phyloP scores from a whole-genome alignment of 2,797 vertebrate genomes.

The Sphenopsis melanotis region DNA sequence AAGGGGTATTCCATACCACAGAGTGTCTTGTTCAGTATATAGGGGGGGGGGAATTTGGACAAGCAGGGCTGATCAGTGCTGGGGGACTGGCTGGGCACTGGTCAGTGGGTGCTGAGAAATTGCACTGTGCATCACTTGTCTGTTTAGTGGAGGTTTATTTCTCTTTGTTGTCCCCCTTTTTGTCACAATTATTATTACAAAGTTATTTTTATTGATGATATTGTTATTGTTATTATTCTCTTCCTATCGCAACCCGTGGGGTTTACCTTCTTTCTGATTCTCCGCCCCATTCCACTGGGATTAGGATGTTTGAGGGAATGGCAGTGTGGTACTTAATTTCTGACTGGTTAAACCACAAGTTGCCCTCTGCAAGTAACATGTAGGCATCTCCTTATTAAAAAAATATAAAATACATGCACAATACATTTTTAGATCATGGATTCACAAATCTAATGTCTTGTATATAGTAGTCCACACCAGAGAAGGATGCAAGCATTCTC shows the following conservation, averaged over 20 bases:
- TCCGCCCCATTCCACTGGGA: not conserved
- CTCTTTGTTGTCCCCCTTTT: not conserved
- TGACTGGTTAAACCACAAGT: not conserved
- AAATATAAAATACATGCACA: not conserved
- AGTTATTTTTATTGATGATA: not conserved
- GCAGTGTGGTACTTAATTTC: not conserved
- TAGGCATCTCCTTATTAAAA: not conserved
- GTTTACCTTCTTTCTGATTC: not conserved
- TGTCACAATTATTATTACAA: not conserved
- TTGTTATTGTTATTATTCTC: not conserved
- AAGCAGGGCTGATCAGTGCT: not conserved
- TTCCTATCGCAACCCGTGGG: not conserved
- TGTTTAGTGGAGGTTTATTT: not conserved
- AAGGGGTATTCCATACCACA: not conserved
- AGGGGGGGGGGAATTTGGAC: not conserved
- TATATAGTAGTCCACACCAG: not conserved
- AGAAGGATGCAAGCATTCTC: not conserved
- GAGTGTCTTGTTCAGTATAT: not conserved
- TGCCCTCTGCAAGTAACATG: not conserved
- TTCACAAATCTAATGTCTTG: not conserved
- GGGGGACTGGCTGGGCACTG: not conserved
- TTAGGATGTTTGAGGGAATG: not conserved
- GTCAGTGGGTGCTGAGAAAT: not conserved
- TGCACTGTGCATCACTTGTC: not conserved
- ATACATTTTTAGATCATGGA: not conserved